Conservation (phyloP, 2,888 invertebrate genomes). For the Yponomeuta sedellus region DNA sequence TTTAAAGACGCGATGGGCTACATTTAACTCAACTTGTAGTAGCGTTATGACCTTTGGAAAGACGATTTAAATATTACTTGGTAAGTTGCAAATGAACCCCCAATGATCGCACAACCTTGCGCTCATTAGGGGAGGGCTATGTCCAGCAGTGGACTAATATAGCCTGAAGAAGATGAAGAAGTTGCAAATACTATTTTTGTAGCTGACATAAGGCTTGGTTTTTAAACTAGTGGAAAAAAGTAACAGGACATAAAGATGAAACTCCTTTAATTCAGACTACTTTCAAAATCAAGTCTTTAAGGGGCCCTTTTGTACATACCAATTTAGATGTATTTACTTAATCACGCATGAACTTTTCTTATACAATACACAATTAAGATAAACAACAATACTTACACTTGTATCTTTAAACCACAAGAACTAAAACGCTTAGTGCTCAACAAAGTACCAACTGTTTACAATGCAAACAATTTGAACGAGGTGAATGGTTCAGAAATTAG, state of each 20-base stretch:
- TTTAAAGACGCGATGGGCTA: background rate
- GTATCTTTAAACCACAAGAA: constrained; percentile 20
- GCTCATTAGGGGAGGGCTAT: too few relatives aligned
- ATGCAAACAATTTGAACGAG: constrained; percentile 27
- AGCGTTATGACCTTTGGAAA: background rate
- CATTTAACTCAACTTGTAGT: background rate
- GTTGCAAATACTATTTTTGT: background rate
- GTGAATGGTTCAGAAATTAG: constrained; percentile 28
- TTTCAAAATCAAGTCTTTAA: too few relatives aligned
- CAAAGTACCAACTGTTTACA: constrained; percentile 24
- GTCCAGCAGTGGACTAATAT: too few relatives aligned
- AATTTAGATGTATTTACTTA: background rate
- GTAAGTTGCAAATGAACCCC: too few relatives aligned
- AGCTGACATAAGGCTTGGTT: too few relatives aligned
- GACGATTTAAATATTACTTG: background rate
- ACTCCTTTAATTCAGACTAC: too few relatives aligned
- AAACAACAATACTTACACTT: constrained; percentile 10
- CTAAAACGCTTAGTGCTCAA: constrained; percentile 24
- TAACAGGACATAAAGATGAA: too few relatives aligned
- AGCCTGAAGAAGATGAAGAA: too few relatives aligned
- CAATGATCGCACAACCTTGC: too few relatives aligned
- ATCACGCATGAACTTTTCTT: background rate
- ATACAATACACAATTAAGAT: background rate
- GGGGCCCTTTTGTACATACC: too few relatives aligned
- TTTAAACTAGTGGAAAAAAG: too few relatives aligned